phyloP scores from a whole-genome alignment of 2,888 invertebrate species.

The Didymodactylos carnosus region DNA sequence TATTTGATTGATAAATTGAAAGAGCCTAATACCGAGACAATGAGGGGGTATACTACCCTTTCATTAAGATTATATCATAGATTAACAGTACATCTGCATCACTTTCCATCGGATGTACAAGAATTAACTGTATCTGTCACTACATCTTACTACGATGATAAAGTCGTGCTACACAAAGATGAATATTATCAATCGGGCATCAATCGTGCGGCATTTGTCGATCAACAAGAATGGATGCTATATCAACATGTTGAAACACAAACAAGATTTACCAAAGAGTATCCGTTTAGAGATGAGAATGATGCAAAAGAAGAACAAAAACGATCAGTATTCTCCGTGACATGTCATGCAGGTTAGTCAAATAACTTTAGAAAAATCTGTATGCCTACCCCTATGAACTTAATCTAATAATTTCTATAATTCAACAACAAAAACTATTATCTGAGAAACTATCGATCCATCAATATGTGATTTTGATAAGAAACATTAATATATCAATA shows the following conservation, averaged over 20 bases:
- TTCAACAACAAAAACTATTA: too few species aligned
- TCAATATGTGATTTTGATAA: too few species aligned
- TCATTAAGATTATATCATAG: too few species aligned
- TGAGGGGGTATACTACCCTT: too few species aligned
- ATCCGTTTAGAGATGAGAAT: neutral
- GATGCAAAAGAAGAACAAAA: neutral
- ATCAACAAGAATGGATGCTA: neutral
- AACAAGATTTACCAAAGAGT: neutral
- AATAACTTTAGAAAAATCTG: too few species aligned
- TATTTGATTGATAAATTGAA: too few species aligned
- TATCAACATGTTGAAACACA: neutral
- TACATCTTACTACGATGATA: neutral
- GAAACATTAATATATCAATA: too few species aligned
- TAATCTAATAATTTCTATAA: too few species aligned
- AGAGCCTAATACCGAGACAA: too few species aligned
- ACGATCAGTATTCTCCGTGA: neutral
- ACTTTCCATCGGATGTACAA: neutral
- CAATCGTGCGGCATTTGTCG: neutral
- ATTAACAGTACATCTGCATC: too few species aligned
- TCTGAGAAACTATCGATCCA: too few species aligned
- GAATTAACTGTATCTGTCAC: neutral
- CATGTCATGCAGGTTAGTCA: neutral
- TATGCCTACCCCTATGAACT: too few species aligned
- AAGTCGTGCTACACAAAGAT: neutral
- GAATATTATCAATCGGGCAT: neutral